A percentile compares a stretch with the other conserved stretches of the same genome.
Conservation (phyloP, 2,797 vertebrate genomes). For the Pipistrellus pipistrellus region DNA sequence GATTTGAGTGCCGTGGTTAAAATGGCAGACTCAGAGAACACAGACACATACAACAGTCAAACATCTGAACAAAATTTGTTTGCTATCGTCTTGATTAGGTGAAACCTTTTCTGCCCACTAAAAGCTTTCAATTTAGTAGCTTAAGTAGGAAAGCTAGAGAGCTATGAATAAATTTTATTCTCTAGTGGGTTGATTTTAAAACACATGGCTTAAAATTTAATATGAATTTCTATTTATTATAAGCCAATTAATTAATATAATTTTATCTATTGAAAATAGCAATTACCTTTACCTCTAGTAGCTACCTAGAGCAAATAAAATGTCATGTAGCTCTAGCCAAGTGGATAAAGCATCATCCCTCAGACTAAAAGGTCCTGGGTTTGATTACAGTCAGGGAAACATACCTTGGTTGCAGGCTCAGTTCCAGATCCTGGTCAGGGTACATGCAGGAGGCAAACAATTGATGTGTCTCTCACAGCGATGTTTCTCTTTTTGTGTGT, state of each 20-base stretch:
- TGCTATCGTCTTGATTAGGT: not conserved
- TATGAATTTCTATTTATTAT: slow-evolving; percentile 19
- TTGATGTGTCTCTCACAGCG: too few relatives aligned
- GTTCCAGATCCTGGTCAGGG: too few relatives aligned
- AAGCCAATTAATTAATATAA: not conserved
- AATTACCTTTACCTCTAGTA: slow-evolving; percentile 1
- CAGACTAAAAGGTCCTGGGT: too few relatives aligned
- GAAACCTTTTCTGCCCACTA: not conserved
- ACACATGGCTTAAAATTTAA: not conserved
- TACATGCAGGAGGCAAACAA: too few relatives aligned
- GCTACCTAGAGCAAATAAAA: not conserved
- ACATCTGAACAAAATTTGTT: not conserved
- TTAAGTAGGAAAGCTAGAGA: not conserved
- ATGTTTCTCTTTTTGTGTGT: too few relatives aligned
- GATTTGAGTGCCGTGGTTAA: slow-evolving; percentile 59
- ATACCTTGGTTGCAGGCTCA: too few relatives aligned
- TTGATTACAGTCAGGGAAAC: too few relatives aligned
- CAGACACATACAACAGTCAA: not conserved
- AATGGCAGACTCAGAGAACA: not conserved
- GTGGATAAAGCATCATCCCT: too few relatives aligned
- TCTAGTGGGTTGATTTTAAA: not conserved
- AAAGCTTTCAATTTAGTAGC: not conserved
- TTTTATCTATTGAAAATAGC: slow-evolving; percentile 9
- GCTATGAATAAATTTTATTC: not conserved
- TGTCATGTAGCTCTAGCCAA: not conserved